phyloP scores from a whole-genome alignment of 2,113 vertebrate genomes.

The Hemichromis elongatus region DNA sequence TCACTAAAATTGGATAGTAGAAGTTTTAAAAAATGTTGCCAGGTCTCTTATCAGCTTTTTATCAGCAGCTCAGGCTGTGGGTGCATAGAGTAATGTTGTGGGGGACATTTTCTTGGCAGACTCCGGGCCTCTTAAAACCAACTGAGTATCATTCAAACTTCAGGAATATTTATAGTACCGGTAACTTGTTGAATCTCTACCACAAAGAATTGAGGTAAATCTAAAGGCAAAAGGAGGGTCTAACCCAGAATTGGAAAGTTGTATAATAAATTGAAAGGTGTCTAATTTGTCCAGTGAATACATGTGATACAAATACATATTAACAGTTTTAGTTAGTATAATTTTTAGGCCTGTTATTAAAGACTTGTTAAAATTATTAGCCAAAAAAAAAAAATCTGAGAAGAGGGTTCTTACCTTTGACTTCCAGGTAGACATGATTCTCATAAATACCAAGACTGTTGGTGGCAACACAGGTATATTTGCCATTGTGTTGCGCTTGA shows the following conservation, averaged over 20 bases:
- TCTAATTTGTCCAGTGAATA: neutral
- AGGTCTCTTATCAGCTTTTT: neutral
- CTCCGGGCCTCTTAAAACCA: neutral
- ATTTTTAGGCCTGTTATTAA: neutral
- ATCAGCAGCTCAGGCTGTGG: neutral
- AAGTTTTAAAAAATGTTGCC: neutral
- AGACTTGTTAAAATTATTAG: neutral
- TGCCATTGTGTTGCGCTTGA: slow-evolving; percentile 79
- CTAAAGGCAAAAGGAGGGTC: neutral
- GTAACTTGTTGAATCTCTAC: neutral
- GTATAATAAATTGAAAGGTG: neutral
- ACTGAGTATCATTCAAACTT: neutral
- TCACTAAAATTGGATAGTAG: neutral
- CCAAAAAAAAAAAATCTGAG: neutral
- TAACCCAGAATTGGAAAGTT: neutral
- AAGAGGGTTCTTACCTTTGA: slow-evolving; percentile 83
- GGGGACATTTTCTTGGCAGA: neutral
- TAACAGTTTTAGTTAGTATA: neutral
- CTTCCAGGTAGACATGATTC: slow-evolving; percentile 87
- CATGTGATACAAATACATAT: neutral
- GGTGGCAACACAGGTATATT: slow-evolving; percentile 87
- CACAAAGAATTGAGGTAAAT: neutral
- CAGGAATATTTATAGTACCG: neutral
- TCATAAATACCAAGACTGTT: slow-evolving; percentile 83
- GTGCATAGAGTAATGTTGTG: neutral